Evolutionary conservation across 2,113 vertebrate species (phyloP).

Genomic region (Hystrix brachyura): DNA sequence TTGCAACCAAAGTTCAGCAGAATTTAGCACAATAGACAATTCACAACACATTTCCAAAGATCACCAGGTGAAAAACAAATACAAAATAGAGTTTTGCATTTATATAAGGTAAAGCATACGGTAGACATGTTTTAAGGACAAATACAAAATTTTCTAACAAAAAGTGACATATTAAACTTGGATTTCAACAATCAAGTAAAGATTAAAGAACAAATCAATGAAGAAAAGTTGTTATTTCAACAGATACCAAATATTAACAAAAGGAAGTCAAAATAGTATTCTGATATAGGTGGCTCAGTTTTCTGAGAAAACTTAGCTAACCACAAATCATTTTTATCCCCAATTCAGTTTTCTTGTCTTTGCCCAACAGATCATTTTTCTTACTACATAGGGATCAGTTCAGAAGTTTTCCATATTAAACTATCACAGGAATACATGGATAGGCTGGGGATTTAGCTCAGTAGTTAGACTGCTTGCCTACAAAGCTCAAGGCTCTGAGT

Average conservation of each 20-base stretch:
- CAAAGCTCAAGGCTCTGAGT: too few species aligned
- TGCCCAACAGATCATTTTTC: slow-evolving; percentile 17
- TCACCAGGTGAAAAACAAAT: neutral
- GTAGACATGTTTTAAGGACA: slow-evolving; percentile 1
- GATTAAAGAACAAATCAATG: slow-evolving; percentile 21
- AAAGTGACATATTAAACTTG: neutral
- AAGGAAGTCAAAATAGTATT: neutral
- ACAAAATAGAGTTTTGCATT: slow-evolving; percentile 1
- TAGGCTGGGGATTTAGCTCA: too few species aligned
- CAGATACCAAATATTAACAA: slow-evolving; percentile 9
- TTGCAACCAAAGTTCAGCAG: slow-evolving; percentile 71
- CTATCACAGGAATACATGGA: neutral
- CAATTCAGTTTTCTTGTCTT: neutral
- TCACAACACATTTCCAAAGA: slow-evolving; percentile 19
- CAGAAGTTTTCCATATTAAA: neutral
- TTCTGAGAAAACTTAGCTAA: slow-evolving; percentile 27
- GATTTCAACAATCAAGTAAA: slow-evolving; percentile 28
- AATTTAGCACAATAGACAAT: slow-evolving; percentile 48
- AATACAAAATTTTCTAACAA: slow-evolving; percentile 7
- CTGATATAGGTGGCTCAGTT: neutral
- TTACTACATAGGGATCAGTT: neutral
- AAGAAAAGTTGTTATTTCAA: slow-evolving; percentile 32
- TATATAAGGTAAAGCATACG: neutral
- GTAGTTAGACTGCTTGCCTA: too few species aligned
- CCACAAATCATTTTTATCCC: slow-evolving; percentile 42